Conservation (phyloP, 1,140 invertebrate species). For the Caenorhabditis elegans region DNA sequence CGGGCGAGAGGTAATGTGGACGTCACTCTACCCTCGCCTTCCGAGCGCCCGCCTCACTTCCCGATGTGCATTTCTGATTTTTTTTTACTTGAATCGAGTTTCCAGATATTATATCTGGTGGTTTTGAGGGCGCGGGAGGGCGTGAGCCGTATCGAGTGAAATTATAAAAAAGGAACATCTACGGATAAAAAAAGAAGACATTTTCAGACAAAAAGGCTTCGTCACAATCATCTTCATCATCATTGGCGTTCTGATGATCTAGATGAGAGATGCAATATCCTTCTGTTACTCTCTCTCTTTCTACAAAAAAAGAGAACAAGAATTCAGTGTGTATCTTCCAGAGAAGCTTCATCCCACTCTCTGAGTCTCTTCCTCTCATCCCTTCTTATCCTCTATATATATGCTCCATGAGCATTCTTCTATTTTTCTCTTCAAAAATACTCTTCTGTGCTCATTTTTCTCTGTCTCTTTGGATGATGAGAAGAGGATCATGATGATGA, state of each 20-base stretch:
- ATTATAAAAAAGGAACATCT: too few species aligned
- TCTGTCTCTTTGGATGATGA: background rate
- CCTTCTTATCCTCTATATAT: background rate
- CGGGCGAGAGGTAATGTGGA: too few species aligned
- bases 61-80: too few species aligned
- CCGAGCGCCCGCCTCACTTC: too few species aligned
- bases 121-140: too few species aligned
- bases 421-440: background rate
- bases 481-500: background rate
- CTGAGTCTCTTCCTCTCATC: background rate
- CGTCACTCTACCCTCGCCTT: too few species aligned
- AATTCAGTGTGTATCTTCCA: slow-evolving; percentile 19
- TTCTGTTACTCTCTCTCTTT: background rate
- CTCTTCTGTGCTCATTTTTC: background rate
- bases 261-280: slow-evolving; percentile 18
- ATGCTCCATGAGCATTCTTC: slow-evolving; percentile 24
- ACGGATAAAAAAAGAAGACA: too few species aligned
- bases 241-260: background rate
- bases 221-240: background rate
- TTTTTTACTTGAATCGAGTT: too few species aligned
- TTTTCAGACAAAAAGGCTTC: slow-evolving; percentile 9
- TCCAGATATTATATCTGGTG: too few species aligned
- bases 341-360: background rate
- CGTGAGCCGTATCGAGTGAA: too few species aligned
- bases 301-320: background rate